These are phyloP conservation scores for Pristionchus entomophagus DNA, from an alignment of 2,888 invertebrate species.

Conservation along the genomic window DNA sequence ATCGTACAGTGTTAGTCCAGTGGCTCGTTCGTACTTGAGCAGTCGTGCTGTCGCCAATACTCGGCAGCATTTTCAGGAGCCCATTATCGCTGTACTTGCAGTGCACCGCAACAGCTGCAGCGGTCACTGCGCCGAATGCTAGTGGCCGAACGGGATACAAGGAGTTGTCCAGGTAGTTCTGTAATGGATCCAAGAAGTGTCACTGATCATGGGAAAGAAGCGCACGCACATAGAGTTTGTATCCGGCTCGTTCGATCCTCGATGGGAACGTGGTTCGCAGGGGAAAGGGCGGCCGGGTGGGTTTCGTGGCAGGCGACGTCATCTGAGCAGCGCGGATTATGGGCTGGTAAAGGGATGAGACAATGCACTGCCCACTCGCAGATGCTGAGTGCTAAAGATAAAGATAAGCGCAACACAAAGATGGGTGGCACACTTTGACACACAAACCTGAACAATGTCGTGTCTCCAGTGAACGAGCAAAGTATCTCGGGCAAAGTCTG, in stretches of 20 bases:
- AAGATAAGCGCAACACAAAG: no score
- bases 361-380: no score
- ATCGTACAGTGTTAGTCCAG: background rate
- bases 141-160: slow-evolving; percentile 26
- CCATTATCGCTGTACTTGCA: background rate
- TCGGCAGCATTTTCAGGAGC: background rate
- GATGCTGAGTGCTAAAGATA: no score
- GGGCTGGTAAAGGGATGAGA: no score
- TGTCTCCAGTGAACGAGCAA: no score
- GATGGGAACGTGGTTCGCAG: slow-evolving; percentile 31
- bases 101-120: slow-evolving; percentile 13
- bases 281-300: background rate
- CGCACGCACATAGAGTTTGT: slow-evolving; percentile 19
- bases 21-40: background rate
- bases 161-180: slow-evolving; percentile 46
- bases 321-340: no score
- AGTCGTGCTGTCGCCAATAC: background rate
- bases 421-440: no score
- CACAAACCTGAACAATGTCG: no score
- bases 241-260: slow-evolving; percentile 18
- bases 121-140: background rate
- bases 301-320: background rate
- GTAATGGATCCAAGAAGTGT: slow-evolving; percentile 12
- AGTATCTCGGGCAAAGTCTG: no score
- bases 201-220: background rate